Base-by-base conservation (phyloP, 2,113 vertebrate genomes). In the Tychaedon coryphoeus region DNA sequence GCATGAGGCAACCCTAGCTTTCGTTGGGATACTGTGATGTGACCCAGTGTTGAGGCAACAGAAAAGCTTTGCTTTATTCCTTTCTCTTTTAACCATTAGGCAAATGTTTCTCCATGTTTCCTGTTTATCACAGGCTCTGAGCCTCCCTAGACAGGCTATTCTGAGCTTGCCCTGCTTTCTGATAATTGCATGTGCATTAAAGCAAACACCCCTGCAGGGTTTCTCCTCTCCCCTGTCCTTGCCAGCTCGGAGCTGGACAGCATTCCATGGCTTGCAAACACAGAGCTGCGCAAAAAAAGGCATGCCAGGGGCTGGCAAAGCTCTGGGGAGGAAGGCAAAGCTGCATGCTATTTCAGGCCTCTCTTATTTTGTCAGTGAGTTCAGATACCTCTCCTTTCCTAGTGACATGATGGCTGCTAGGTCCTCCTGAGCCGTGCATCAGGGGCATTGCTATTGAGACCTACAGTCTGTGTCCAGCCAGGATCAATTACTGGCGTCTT, bases 151-250 rank as follows among this genome's bases (percentile, higher is more conserved):
- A 66, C 83, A 80, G 58, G 57, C 93, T 90, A 70, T 95, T 97
- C 93, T 83, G 89, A 83, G 94, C 74, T 86, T 94, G 85, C 62
- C 88, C 94, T 94, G 79, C 79, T 97, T 95, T 96, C 71, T 96
- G 81, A 28, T 96, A 89, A 96, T 97, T 96, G 89, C 84, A 86
- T 94, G 96, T 94, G 91, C 94, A 94, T 95, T 94, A 96, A 95
- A 95, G 89, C 93, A 89, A 86, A 89, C 73, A 61, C 81, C 89
- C 75, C 94, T 90, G 85, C 96, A 95, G 94, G 87, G 82, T 54
- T 96, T 91, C 89, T 96, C 60, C 62, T 61, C 72, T 72, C 67
- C 36, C 57, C 78, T 53, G 62, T 56, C 90, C 92, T 92, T 95
- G 94, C 84, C 78, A 86, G 89, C 73, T 89, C 23, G 0, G 69